Base-by-base conservation (phyloP, 2,888 invertebrate genomes). In the Agelastica alni region DNA sequence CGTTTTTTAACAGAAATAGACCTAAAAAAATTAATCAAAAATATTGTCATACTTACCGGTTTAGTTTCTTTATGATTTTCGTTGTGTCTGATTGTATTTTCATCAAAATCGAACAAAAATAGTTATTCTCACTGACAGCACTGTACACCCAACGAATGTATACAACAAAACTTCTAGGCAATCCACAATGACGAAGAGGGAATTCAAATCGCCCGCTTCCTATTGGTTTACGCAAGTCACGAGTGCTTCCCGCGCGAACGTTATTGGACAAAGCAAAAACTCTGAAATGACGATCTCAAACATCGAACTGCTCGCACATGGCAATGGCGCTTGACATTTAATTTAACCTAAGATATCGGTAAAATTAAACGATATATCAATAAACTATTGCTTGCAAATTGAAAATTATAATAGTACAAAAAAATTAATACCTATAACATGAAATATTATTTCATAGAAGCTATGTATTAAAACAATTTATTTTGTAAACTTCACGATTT, bases 41-140 rank as follows among this genome's bases (percentile, higher is more conserved):
- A 57, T 56, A 17, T 39, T 22, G 28, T 31, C 55, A 52, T 67
- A 85, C 87, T 85, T 79, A 87, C 87, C 81, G 83, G 82, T 81
- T 84, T 83, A 81, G 83, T 85, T 80, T 80, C 81, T 67, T 78
- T 74, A 77, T 82, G 81, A 77, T 83, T 83, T 81, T 85, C 82
- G 79, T 81, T 81, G 79, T 83, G 86, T 81, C 85, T 81, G 74
- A 80, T 77, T 68, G 83, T 82, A 81, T 82, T 86, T 81, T 84
- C 85, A 82, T 83, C 81, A 79, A 86, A 81, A 82, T 87, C 79
- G 83, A 84, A 84, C 84, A 86, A 70, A 71, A 74, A 72, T 69
- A 64, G 64, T 66, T 69, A 65, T 71, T 71, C 66, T 70, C 73
- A 74, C 71, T 76, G 73, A 76, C 75, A 76, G 74, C 73, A 75